phyloP scores from a whole-genome alignment of 2,888 invertebrate species.

The Synanthedon tipuliformis region DNA sequence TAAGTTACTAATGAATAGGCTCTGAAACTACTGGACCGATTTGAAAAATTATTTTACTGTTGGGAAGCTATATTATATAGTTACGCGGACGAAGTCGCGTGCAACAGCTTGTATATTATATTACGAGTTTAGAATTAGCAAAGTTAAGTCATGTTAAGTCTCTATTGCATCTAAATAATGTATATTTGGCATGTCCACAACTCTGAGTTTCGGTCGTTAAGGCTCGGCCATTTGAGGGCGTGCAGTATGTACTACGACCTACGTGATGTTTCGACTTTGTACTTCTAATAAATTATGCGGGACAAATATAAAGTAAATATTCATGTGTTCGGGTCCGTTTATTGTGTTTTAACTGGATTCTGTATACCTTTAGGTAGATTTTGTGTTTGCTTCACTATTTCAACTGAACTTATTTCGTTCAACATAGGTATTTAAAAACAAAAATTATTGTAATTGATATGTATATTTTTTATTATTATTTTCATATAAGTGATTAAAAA shows the following conservation, averaged over 20 bases:
- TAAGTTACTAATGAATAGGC: too few relatives aligned
- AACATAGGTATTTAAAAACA: too few relatives aligned
- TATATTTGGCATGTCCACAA: slow-evolving; percentile 6
- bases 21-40: too few relatives aligned
- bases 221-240: slow-evolving; percentile 4
- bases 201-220: slow-evolving; percentile 8
- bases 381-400: not conserved
- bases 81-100: too few relatives aligned
- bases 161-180: slow-evolving; percentile 5
- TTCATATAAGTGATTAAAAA: too few relatives aligned
- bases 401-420: too few relatives aligned
- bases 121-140: too few relatives aligned
- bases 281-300: slow-evolving; percentile 6
- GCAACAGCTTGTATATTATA: not conserved
- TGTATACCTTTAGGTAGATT: not conserved
- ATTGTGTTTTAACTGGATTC: not conserved
- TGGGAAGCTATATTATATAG: too few relatives aligned
- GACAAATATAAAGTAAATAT: slow-evolving; percentile 3
- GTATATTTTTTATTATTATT: too few relatives aligned
- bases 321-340: not conserved
- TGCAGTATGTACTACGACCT: not conserved
- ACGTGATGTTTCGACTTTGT: slow-evolving; percentile 2
- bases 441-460: too few relatives aligned
- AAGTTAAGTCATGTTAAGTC: not conserved
- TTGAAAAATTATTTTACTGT: too few relatives aligned